Conservation (phyloP, 1,140 invertebrate genomes). For the Archivesica marissinica region DNA sequence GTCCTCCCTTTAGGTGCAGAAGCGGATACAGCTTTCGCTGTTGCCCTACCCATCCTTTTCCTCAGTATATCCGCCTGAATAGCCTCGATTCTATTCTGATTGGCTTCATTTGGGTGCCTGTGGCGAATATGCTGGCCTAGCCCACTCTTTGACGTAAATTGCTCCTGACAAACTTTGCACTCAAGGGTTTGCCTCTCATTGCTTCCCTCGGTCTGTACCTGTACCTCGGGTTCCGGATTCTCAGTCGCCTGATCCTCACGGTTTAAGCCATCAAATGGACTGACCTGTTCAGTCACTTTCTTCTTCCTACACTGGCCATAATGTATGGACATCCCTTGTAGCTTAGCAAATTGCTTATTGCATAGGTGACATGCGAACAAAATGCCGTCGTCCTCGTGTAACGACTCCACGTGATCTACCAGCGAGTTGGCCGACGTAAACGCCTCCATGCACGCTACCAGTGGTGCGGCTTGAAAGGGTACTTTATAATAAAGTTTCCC, state of each 20-base stretch:
- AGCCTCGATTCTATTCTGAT: slow-evolving; percentile 1
- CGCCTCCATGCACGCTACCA: background rate
- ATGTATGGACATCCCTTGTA: slow-evolving; percentile 2
- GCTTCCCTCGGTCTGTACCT: background rate
- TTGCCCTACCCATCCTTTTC: slow-evolving; percentile 10
- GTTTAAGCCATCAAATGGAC: too few relatives aligned
- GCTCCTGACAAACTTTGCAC: background rate
- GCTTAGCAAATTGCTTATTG: background rate
- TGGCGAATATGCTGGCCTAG: background rate
- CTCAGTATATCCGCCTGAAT: background rate
- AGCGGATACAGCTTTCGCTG: background rate
- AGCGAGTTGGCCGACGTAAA: background rate
- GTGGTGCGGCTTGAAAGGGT: background rate
- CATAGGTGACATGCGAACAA: slow-evolving; percentile 5
- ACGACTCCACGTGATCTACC: background rate
- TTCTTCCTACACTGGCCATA: background rate
- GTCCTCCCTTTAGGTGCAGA: background rate
- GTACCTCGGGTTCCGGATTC: background rate
- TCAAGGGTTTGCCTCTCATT: background rate
- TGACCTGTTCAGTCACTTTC: too few relatives aligned
- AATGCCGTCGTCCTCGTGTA: slow-evolving; percentile 52
- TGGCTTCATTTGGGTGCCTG: background rate
- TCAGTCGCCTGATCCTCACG: too few relatives aligned
- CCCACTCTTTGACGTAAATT: background rate
- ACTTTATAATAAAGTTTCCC: too few relatives aligned